A percentile compares a stretch with the other conserved stretches of the same genome.
Evolutionary conservation across 2,113 vertebrate genomes (phyloP).

Genomic region (Cranoglanis bouderius): DNA sequence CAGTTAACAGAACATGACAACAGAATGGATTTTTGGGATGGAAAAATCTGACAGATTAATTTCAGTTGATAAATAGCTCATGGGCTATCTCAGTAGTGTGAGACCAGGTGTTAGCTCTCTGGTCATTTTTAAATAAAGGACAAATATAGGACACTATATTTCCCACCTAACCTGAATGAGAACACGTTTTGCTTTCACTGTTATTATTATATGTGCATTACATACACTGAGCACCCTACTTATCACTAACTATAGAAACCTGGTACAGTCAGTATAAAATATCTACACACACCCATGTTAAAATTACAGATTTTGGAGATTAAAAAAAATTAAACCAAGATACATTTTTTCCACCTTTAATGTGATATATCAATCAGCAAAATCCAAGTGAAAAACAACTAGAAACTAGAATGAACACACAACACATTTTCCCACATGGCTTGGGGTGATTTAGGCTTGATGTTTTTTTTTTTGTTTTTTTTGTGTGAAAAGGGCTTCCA

Average conservation of each 20-base stretch:
- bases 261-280: not conserved
- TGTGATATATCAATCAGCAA: not conserved
- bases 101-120: conserved; percentile 1
- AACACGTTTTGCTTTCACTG: not conserved
- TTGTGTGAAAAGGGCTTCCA: too few relatives aligned
- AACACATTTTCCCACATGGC: not conserved
- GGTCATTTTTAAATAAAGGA: conserved; percentile 30
- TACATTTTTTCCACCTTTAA: not conserved
- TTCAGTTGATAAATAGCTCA: conserved; percentile 1
- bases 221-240: not conserved
- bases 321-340: not conserved
- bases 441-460: not conserved
- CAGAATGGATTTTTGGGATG: not conserved
- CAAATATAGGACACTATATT: not conserved
- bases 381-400: not conserved
- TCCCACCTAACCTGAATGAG: not conserved
- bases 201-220: not conserved
- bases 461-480: too few relatives aligned
- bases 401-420: not conserved
- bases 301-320: not conserved
- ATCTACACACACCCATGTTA: not conserved
- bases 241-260: not conserved
- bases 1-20: not conserved
- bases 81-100: not conserved
- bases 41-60: conserved; percentile 13